Conservation (phyloP, 2,888 invertebrate species). For the Pristionchus arcanus region DNA sequence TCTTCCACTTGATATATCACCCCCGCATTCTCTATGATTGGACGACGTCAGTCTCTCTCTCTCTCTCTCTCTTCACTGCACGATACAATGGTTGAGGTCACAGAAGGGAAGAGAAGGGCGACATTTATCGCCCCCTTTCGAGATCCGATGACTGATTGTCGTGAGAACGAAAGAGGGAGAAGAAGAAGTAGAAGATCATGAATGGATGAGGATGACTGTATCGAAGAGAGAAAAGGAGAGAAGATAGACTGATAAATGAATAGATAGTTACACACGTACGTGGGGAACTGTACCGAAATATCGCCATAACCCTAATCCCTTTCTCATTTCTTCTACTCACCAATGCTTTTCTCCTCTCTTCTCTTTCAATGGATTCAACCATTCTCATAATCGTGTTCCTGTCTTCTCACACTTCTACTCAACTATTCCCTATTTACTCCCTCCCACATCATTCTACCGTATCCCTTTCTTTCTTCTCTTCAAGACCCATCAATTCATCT, state of each 20-base stretch:
- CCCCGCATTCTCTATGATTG: constrained; percentile 24
- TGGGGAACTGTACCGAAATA: not conserved
- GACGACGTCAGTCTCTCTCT: not conserved
- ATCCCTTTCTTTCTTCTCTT: not conserved
- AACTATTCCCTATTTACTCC: constrained; percentile 11
- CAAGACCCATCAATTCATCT: not conserved
- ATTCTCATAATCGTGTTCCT: constrained; percentile 5
- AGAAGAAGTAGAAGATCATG: not conserved
- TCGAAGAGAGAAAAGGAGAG: not conserved
- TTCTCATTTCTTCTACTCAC: not conserved
- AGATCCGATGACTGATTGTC: constrained; percentile 26
- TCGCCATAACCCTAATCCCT: too few species aligned
- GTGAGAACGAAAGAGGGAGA: constrained; percentile 3
- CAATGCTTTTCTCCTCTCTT: not conserved
- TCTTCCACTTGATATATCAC: constrained; percentile 8
- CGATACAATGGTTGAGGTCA: constrained; percentile 21
- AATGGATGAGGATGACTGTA: not conserved
- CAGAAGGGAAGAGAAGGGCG: not conserved
- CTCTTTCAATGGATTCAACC: not conserved
- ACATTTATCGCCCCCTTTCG: constrained; percentile 16
- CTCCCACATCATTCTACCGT: constrained; percentile 18
- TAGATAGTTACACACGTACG: not conserved
- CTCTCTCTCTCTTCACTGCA: constrained; percentile 10
- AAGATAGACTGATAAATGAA: not conserved
- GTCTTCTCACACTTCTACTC: not conserved